These are phyloP conservation scores for Cheirogaleus major DNA, from an alignment of 2,797 vertebrate species.

Conservation along the genomic window DNA sequence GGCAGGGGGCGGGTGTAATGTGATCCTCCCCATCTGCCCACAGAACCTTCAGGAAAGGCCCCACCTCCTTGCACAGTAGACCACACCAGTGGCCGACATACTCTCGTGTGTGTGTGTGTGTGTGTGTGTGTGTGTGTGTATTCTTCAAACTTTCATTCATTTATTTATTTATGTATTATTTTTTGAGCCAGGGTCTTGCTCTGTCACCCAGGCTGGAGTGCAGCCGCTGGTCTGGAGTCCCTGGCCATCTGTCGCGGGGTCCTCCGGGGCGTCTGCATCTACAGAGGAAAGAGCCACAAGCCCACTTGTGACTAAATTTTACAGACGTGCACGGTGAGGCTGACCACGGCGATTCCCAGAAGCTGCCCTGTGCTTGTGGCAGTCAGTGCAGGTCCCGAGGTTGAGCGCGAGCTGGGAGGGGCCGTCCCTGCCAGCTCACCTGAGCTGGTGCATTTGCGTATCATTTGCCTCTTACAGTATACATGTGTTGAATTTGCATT, in stretches of 20 bases:
- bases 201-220: too few relatives aligned
- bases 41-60: background rate
- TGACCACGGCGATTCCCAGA: background rate
- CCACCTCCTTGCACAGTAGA: background rate
- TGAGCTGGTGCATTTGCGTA: background rate
- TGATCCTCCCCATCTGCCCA: background rate
- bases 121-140: too few relatives aligned
- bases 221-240: background rate
- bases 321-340: background rate
- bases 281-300: background rate
- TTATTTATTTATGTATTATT: too few relatives aligned
- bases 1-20: background rate
- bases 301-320: background rate
- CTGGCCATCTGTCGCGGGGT: background rate
- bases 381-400: too few relatives aligned
- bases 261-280: background rate
- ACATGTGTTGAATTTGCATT: background rate
- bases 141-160: too few relatives aligned
- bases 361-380: background rate
- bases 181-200: too few relatives aligned
- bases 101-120: too few relatives aligned
- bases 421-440: background rate
- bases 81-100: background rate
- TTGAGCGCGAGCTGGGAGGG: background rate
- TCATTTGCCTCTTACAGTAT: background rate